Base-by-base conservation (phyloP, 2,113 vertebrate species). In the Orientallactaga bullata region DNA sequence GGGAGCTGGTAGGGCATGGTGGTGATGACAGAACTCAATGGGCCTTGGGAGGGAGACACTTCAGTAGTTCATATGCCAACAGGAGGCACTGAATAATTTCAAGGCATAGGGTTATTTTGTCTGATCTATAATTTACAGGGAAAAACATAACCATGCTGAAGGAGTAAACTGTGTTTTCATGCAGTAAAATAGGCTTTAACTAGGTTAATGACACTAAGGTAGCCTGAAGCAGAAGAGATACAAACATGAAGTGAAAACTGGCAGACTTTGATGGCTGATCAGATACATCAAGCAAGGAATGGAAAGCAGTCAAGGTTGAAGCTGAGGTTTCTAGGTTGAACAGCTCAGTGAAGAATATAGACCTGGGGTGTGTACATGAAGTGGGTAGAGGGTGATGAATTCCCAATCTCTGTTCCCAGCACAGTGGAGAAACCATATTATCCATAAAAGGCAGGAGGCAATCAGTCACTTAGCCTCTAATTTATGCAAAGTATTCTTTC, bases 121-220 rank as follows among this genome's bases (percentile, higher is more conserved):
- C 28, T 83, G 39, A 71, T 90, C n/a, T 81, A 28, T 71, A 88
- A 76, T 94, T 89, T 77, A 66, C 6, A 80, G 35, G 76, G 65
- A 17, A 30, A 89, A 71, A 37, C 42, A 16, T 24, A 61, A 32
- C 30, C 5, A n/a, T 65, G 65, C 69, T 60, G 39, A 60, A 65
- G 71, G 20, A 91, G 8, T 23, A 16, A 55, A 55, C 55, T 55
- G 15, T 6, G 55, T 11, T 55, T 55, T 55, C 55, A 55, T 83
- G 8, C 30, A 89, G 16, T 80, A 91, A 79, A 82, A 21, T 15
- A 68, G 47, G 28, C 28, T 69, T 58, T 17, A 65, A 39, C 2
- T 60, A 20, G 47, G 7, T 24, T 72, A 86, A 47, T 89, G 47
- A 69, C 9, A 74, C 72, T 21, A 72, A 55, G 24, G 23, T 87